These are phyloP conservation scores for Trachemys scripta DNA, from an alignment of 2,113 vertebrate genomes.

Conservation along the genomic window DNA sequence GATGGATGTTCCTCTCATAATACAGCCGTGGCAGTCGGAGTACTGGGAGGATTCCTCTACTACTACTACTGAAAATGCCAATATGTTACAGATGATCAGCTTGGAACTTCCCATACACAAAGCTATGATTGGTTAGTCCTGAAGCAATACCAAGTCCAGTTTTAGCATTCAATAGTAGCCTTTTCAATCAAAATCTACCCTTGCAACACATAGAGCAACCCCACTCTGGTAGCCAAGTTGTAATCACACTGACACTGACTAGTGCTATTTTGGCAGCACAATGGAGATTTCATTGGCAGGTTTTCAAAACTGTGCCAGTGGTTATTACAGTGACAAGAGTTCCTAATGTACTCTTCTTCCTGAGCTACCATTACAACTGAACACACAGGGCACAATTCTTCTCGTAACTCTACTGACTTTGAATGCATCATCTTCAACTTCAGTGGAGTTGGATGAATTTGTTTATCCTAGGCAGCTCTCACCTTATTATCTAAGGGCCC, in stretches of 20 bases:
- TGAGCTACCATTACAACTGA: neutral
- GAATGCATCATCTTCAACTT: neutral
- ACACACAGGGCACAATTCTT: fast-evolving
- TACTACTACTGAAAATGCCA: neutral
- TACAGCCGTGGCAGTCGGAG: neutral
- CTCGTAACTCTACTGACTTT: neutral
- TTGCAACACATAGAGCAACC: neutral
- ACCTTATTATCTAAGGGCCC: neutral
- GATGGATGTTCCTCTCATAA: constrained; percentile 1
- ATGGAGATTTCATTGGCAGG: neutral
- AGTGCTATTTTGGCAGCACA: neutral
- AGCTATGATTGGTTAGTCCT: neutral
- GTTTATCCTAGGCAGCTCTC: neutral
- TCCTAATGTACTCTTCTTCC: neutral
- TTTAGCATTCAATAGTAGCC: neutral
- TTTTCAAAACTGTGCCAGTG: neutral
- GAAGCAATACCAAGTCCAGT: neutral
- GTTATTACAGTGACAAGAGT: neutral
- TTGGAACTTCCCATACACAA: neutral
- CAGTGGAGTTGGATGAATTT: neutral
- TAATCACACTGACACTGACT: neutral
- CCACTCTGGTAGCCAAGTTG: neutral
- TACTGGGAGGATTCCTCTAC: neutral
- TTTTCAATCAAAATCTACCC: neutral
- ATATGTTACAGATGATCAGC: neutral